Base-by-base conservation (phyloP, 2,888 invertebrate genomes). In the Metellina segmentata region DNA sequence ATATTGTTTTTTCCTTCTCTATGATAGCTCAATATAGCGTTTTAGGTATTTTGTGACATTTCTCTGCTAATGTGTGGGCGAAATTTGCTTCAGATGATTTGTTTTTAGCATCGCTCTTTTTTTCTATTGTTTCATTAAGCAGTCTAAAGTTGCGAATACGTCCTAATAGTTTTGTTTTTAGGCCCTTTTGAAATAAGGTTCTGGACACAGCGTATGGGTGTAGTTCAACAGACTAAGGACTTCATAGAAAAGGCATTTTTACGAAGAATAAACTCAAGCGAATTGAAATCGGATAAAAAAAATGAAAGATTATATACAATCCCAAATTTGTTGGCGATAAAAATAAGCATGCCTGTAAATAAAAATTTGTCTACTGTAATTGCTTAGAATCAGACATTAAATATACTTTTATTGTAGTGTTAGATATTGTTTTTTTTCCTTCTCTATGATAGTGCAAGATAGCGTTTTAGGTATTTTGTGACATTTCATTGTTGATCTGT, bases 381-480 rank as follows among this genome's bases (percentile, higher is more conserved):
- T 61, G 11, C 34, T 34, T 34, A n/a, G n/a, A n/a, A n/a, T n/a
- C n/a, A n/a, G n/a, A n/a, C n/a, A n/a, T n/a, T n/a, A n/a, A n/a
- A n/a, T n/a, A n/a, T n/a, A n/a, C n/a, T n/a, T n/a, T n/a, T n/a
- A n/a, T n/a, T n/a, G n/a, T n/a, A n/a, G n/a, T n/a, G n/a, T n/a
- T n/a, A 34, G 85, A 82, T 91, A 91, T 87, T 87, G 91, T 87
- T 91, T 91, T 91, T 87, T 87, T 78, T 81, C 72, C 82, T 77
- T 75, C 85, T 86, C 52, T 74, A 78, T 82, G 79, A 78, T 71
- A 88, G 74, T 51, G 49, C 1, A 34, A 74, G 82, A 53, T 87
- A 77, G 83, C 69, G n/a, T 87, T 87, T 83, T 71, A 61, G 90
- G 79, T 79, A 81, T 90, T 90, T 74, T 48, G 52, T 86, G 81